Evolutionary conservation across 2,113 vertebrate species (phyloP).

Genomic region (Rissa tridactyla): DNA sequence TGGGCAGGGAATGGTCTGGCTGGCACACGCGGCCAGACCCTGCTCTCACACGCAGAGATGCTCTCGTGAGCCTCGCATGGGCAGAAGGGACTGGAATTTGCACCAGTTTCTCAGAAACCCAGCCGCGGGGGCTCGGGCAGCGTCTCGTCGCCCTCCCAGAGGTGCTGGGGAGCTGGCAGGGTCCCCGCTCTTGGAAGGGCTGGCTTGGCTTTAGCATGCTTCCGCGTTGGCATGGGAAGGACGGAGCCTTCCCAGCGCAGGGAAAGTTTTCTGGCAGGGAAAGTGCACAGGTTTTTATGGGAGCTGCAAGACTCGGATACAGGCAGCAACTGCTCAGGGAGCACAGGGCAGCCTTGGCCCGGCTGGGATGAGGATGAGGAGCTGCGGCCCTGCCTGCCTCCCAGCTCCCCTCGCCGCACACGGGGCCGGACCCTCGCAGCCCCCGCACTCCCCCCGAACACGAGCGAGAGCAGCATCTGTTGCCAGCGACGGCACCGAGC

Average conservation of each 20-base stretch:
- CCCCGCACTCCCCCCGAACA: fast-evolving
- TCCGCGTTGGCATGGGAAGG: neutral
- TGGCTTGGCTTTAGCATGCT: neutral
- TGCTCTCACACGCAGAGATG: neutral
- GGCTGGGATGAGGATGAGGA: neutral
- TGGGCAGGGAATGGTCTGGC: fast-evolving
- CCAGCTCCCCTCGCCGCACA: neutral
- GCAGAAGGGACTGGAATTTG: neutral
- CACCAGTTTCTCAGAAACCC: neutral
- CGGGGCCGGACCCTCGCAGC: neutral
- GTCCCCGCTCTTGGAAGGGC: neutral
- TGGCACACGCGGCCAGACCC: fast-evolving
- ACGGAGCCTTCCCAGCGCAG: fast-evolving
- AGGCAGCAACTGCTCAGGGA: neutral
- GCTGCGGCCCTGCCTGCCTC: neutral
- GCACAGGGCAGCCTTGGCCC: neutral
- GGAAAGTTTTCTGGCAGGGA: neutral
- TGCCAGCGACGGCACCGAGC: neutral
- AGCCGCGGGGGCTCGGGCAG: fast-evolving
- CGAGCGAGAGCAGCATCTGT: neutral
- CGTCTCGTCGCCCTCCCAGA: fast-evolving
- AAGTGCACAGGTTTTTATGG: fast-evolving
- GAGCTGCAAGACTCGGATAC: too few species aligned
- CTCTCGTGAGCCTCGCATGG: fast-evolving
- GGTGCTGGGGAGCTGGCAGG: neutral